These are phyloP conservation scores for Anhinga anhinga DNA, from an alignment of 2,113 vertebrate genomes.

Conservation along the genomic window DNA sequence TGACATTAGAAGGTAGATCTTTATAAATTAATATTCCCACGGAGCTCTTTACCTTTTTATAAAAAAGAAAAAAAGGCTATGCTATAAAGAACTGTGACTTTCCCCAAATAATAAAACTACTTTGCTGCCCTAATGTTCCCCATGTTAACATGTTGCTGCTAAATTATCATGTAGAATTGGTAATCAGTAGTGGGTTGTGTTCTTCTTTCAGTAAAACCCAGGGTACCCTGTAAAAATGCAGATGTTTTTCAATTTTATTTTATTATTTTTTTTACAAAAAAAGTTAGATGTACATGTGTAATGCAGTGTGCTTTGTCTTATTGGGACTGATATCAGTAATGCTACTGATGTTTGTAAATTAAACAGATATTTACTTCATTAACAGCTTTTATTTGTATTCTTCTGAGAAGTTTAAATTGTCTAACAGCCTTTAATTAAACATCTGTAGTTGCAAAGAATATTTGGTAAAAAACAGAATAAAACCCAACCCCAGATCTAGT, in stretches of 20 bases:
- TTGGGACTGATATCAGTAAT: constrained; percentile 94
- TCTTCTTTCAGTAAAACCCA: constrained; percentile 82
- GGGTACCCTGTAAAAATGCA: constrained; percentile 81
- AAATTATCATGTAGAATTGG: constrained; percentile 93
- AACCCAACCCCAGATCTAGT: not conserved
- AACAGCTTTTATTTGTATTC: constrained; percentile 72
- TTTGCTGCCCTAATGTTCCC: constrained; percentile 87
- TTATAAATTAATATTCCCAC: constrained; percentile 78
- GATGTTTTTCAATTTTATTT: constrained; percentile 73
- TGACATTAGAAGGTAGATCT: constrained; percentile 85
- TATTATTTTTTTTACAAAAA: constrained; percentile 74
- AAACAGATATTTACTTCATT: constrained; percentile 96
- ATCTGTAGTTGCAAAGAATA: not conserved
- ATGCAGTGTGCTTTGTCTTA: constrained; percentile 90
- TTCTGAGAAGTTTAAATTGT: constrained; percentile 60
- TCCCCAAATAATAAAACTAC: constrained; percentile 90
- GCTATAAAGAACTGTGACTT: constrained; percentile 91
- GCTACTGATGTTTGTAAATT: constrained; percentile 97
- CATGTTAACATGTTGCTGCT: constrained; percentile 98
- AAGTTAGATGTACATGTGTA: constrained; percentile 88
- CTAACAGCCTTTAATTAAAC: constrained; percentile 21
- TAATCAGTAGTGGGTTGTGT: constrained; percentile 86
- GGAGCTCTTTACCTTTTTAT: constrained; percentile 72
- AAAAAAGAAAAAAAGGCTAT: constrained; percentile 77
- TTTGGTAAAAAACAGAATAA: not conserved